Base-by-base conservation (phyloP, 2,797 vertebrate genomes). In the Notoglanidium macrostoma region DNA sequence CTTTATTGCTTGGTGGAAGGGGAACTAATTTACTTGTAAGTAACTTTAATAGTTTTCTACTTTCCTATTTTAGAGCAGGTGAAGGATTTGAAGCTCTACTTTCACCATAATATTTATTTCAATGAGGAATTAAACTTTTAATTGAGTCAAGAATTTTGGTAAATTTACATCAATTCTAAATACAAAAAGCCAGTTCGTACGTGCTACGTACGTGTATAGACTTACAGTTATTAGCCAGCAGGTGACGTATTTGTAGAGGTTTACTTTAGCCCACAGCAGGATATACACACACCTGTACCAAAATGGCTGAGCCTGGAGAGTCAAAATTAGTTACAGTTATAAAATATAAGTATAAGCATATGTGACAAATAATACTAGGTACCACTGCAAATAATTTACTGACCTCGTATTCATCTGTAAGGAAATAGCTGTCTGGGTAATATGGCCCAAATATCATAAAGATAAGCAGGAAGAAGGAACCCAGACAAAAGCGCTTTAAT, bases 191-290 rank as follows among this genome's bases (percentile, higher is more conserved):
- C 10, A 15, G 29, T 21, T 21, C 49, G 51, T 68, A 61, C 76
- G n/a, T n/a, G n/a, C n/a, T n/a, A n/a, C n/a, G n/a, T n/a, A n/a
- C n/a, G n/a, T n/a, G n/a, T n/a, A n/a, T n/a, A 63, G 68, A 95
- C 98, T 98, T 92, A 99, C 98, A 90, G 97, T 97, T 89, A 99
- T 98, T 67, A 99, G 94, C 98, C 98, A 99, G 93, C 98, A 99
- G 93, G 97, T 97, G 92, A 99, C 98, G 0, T 99, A 99, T 94
- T 98, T 99, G 94, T 99, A 99, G 89, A 99, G 95, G 89, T 95
- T 96, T 26, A 99, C 88, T 95, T 99, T 99, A 84, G 97, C 97
- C 98, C 98, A 99, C 57, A 99, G 84, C 88, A 98, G 89, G 88
- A 99, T 97, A 92, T 97, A 99, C 88, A 97, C 92, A 92, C 97